Evolutionary conservation across 2,113 vertebrate species (phyloP), one percentile per base, ranked within the genome.

Genomic region (Coturnix japonica): DNA sequence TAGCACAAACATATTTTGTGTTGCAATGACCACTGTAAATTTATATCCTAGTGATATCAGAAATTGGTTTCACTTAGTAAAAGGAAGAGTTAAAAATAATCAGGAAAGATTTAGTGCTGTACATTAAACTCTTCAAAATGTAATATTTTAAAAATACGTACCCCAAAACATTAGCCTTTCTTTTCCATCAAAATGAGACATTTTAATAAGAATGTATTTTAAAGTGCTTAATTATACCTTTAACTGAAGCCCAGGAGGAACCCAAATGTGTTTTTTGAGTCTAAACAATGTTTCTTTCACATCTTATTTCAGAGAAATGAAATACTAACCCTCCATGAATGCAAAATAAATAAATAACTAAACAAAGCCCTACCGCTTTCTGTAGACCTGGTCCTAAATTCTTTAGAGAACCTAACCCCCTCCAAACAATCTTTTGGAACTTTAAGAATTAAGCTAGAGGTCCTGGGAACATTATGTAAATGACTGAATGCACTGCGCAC

Each of bases 401-500:
- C 80, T 76, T 69, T 37, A 49, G 28, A 81, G 81, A 92, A 65
- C 84, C 89, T 81, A 92, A 94, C 87, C 18, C 46, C 28, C 25
- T 13, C 44, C 63, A 81, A 69, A 91, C 28, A 81, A 59, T 35
- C 54, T 47, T 79, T 94, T 78, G 94, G 91, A 89, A 85, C 33
- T 59, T 11, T 56, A 84, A 89, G 6, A 80, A 81, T 70, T 72
- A 92, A 90, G 11, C 77, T 78, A 12, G 63, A 88, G 77, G 66
- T 67, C 64, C 63, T 92, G 86, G 46, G 81, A 95, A 95, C 86
- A 59, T 54, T 87, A 92, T 89, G 86, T 54, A 87, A 90, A 95
- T 89, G 5, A 51, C 57, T 94, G 69, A 79, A 70, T 28, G 37
- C 15, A 81, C 59, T 90, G 44, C 93, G 19, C 2, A 4, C 15